Evolutionary conservation across 2,113 vertebrate genomes (phyloP).

Genomic region (Upupa epops): DNA sequence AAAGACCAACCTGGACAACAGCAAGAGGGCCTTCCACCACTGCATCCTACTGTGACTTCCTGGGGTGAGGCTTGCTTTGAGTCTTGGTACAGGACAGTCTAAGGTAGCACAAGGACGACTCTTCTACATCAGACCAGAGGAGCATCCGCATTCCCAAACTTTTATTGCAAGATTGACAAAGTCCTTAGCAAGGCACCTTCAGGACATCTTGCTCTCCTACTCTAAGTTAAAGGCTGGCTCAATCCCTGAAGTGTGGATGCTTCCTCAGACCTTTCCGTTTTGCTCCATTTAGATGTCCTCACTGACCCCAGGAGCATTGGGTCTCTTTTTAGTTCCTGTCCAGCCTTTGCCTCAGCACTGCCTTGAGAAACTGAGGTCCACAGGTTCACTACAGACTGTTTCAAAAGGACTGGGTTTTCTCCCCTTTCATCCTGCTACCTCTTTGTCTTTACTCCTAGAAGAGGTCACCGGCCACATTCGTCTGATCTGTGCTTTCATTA

Average conservation of each 20-base stretch:
- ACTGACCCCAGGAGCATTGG: background rate
- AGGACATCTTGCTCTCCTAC: background rate
- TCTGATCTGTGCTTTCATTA: slow-evolving; percentile 37
- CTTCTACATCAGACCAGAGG: background rate
- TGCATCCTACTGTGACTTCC: background rate
- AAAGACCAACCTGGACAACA: background rate
- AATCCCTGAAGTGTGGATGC: background rate
- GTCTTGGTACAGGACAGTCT: background rate
- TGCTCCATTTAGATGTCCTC: background rate
- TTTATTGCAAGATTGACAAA: background rate
- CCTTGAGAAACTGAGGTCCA: background rate
- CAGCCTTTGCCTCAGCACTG: background rate
- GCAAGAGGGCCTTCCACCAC: background rate
- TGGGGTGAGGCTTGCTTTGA: background rate
- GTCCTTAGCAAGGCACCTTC: background rate
- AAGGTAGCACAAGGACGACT: background rate
- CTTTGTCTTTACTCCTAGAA: background rate
- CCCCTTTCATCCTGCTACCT: slow-evolving; percentile 9
- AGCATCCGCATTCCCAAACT: background rate
- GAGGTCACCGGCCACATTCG: background rate
- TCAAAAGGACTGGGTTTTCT: background rate
- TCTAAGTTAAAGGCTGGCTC: background rate
- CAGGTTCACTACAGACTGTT: background rate
- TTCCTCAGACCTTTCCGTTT: background rate
- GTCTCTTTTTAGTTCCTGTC: background rate